Evolutionary conservation across 1,140 invertebrate species (phyloP), one percentile per base, ranked within the genome.

Genomic region (Pogonomyrmex californicus): DNA sequence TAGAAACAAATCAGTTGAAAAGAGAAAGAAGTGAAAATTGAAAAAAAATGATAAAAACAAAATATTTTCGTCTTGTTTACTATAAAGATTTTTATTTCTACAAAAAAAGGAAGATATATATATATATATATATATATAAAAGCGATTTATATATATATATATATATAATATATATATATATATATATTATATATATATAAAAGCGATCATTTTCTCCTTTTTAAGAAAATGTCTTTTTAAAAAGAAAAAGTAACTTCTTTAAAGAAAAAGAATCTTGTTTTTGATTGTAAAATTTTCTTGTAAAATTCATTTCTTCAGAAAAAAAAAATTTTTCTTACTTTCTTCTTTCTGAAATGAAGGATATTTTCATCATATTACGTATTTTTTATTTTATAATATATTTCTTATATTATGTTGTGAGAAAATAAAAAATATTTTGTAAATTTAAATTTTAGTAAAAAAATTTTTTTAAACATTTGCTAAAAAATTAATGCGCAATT

Each of bases 201-300:
- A n/a, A n/a, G n/a, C n/a, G n/a, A n/a, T n/a, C n/a, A n/a, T n/a
- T n/a, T n/a, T n/a, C n/a, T n/a, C n/a, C n/a, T n/a, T n/a, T n/a
- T n/a, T n/a, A n/a, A n/a, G n/a, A n/a, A n/a, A n/a, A n/a, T n/a
- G n/a, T 38, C 60, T 63, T 63, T 68, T 17, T 38, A 33, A 33
- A 3, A 10, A 71, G 49, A 51, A 49, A 17, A 36, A 3, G 54
- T 6, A n/a, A n/a, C 4, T 54, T 71, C 2, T 10, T 71, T 51
- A 51, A 51, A 63, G n/a, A 49, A 63, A n/a, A n/a, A n/a, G 14
- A 63, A n/a, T 63, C 23, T 63, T 77, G 14, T 63, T 62, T n/a
- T 30, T 73, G 33, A 1, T 14, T 30, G 3, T 1, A 1, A 58
- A 30, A 75, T 38, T 75, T 1, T 73, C n/a, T 58, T 56, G 4